Conservation (phyloP, 2,888 invertebrate species). For the Acrobasis consociella region DNA sequence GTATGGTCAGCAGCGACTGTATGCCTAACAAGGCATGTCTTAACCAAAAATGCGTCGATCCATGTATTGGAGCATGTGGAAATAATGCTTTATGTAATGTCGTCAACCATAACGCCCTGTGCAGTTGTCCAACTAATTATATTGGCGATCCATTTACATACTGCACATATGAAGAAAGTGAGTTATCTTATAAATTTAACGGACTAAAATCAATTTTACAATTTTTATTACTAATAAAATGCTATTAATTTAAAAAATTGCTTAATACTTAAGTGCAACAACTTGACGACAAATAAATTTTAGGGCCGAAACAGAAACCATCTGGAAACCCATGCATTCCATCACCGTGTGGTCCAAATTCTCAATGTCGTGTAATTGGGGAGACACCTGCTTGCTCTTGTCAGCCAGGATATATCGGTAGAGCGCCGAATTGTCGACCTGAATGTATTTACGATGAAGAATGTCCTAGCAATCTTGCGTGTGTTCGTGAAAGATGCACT, state of each 20-base stretch:
- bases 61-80: constrained; percentile 93
- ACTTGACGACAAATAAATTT: constrained; percentile 43
- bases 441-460: constrained; percentile 93
- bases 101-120: constrained; percentile 93
- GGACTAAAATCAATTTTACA: constrained; percentile 3
- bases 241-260: constrained; percentile 4
- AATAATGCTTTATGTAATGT: constrained; percentile 91
- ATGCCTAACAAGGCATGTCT: constrained; percentile 90
- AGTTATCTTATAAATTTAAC: constrained; percentile 62
- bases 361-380: constrained; percentile 90
- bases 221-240: constrained; percentile 10
- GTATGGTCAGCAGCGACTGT: constrained; percentile 92
- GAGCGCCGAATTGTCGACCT: constrained; percentile 93
- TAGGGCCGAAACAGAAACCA: constrained; percentile 81
- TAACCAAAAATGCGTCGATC: constrained; percentile 90
- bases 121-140: constrained; percentile 89
- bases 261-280: background rate
- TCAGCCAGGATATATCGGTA: constrained; percentile 89
- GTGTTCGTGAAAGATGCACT: constrained; percentile 90
- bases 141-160: constrained; percentile 92
- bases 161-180: constrained; percentile 87
- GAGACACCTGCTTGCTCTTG: constrained; percentile 92
- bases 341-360: constrained; percentile 92
- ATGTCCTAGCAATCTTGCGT: constrained; percentile 92
- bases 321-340: constrained; percentile 89